Evolutionary conservation across 2,797 vertebrate genomes (phyloP).

Genomic region (Darevskia mixta): DNA sequence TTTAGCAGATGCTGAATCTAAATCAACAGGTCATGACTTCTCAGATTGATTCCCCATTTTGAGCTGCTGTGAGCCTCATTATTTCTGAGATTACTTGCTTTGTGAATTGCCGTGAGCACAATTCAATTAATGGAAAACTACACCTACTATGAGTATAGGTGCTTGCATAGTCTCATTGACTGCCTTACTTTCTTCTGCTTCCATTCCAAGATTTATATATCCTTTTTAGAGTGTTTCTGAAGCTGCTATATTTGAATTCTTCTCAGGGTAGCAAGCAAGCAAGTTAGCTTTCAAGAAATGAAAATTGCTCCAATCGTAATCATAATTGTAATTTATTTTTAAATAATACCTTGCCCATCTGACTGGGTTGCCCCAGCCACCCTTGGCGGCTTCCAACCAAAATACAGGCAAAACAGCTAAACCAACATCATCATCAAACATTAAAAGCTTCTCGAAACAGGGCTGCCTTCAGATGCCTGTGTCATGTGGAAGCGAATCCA

Average conservation of each 20-base stretch:
- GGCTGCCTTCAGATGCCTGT: too few relatives aligned
- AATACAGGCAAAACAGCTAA: too few relatives aligned
- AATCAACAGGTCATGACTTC: not conserved
- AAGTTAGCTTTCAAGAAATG: not conserved
- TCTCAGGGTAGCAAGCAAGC: not conserved
- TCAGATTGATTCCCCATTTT: not conserved
- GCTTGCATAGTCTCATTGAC: not conserved
- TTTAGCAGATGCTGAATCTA: not conserved
- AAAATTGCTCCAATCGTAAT: not conserved
- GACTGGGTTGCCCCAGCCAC: too few relatives aligned
- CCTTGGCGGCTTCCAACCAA: too few relatives aligned
- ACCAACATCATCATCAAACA: too few relatives aligned
- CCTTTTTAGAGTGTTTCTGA: not conserved
- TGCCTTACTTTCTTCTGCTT: not conserved
- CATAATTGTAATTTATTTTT: too few relatives aligned
- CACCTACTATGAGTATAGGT: not conserved
- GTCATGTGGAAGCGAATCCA: not conserved
- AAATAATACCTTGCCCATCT: too few relatives aligned
- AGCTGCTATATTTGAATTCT: not conserved
- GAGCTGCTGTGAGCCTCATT: not conserved
- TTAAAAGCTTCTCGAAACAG: too few relatives aligned
- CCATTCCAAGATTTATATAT: not conserved
- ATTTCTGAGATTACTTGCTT: not conserved
- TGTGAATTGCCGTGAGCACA: not conserved
- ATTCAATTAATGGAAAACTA: constrained; percentile 6